A percentile compares a stretch with the other conserved stretches of the same genome.
phyloP scores from a whole-genome alignment of 1,140 invertebrate genomes.

The Lanistes nyassanus region DNA sequence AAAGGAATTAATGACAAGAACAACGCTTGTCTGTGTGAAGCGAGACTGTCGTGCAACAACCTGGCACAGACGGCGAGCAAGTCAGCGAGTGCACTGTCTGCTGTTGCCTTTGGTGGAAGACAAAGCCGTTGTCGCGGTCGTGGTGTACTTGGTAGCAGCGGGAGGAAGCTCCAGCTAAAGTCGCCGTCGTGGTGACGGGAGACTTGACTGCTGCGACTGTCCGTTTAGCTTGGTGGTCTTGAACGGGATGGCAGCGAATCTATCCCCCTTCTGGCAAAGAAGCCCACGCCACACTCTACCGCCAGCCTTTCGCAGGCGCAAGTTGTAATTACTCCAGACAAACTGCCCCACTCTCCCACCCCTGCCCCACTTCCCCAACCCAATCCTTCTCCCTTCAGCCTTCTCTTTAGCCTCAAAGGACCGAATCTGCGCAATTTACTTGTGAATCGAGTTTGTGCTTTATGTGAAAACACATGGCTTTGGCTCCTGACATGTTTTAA shows the following conservation, averaged over 20 bases:
- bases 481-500: slow-evolving; percentile 41
- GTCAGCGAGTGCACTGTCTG: too few species aligned
- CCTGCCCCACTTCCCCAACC: too few species aligned
- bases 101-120: too few species aligned
- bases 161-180: too few species aligned
- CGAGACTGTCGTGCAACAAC: too few species aligned
- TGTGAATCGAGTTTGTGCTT: slow-evolving; percentile 44
- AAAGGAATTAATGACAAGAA: too few species aligned
- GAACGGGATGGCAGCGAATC: background rate
- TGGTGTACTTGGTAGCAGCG: too few species aligned
- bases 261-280: background rate
- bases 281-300: background rate
- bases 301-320: background rate
- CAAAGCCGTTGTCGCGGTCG: too few species aligned
- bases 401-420: slow-evolving; percentile 22
- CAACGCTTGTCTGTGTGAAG: too few species aligned
- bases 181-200: background rate
- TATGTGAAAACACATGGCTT: slow-evolving; percentile 44
- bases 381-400: background rate
- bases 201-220: background rate
- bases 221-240: background rate
- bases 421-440: slow-evolving; percentile 40
- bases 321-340: background rate
- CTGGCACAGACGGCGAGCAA: too few species aligned
- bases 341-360: background rate